Evolutionary conservation across 2,888 invertebrate species (phyloP), one percentile per base, ranked within the genome.

Genomic region (Rhagophthalmus giganteus): DNA sequence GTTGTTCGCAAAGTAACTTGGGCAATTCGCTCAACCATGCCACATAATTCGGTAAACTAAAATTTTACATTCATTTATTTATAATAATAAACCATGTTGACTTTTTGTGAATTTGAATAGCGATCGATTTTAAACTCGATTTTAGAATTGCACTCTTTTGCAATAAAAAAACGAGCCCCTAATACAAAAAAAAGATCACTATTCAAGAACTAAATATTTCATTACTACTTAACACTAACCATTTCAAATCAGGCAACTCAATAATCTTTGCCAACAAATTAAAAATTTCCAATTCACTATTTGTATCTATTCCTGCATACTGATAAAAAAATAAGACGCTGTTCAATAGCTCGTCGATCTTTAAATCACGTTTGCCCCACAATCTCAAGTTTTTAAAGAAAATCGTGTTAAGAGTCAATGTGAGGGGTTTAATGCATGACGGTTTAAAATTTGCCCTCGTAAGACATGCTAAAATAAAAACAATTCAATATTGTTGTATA

Each of bases 1-100:
- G 65, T n/a, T 76, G 72, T 49, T 81, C 67, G 5, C 74, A 72
- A 34, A 86, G 70, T 49, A 84, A 75, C 76, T 12, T 11, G 1
- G 51, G 46, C 5, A 52, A 15, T 1, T 10, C 15, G 11, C 15
- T 20, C 8, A 52, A 12, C 51, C 51, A 52, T 16, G 14, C 9
- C 15, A 35, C 20, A 16, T 40, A 52, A 8, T 12, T 10, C n/a
- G 7, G 2, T n/a, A 27, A 27, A 27, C n/a, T 27, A n/a, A n/a
- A 3, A 28, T 28, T 4, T 5, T 4, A 28, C 4, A 28, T 28
- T 5, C n/a, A n/a, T n/a, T n/a, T n/a, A n/a, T n/a, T n/a, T n/a
- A n/a, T n/a, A n/a, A n/a, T n/a, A n/a, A n/a, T n/a, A n/a, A n/a
- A n/a, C n/a, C n/a, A n/a, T n/a, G n/a, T n/a, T n/a, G n/a, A n/a